Conservation (phyloP, 2,888 invertebrate species). For the Acronicta psi region DNA sequence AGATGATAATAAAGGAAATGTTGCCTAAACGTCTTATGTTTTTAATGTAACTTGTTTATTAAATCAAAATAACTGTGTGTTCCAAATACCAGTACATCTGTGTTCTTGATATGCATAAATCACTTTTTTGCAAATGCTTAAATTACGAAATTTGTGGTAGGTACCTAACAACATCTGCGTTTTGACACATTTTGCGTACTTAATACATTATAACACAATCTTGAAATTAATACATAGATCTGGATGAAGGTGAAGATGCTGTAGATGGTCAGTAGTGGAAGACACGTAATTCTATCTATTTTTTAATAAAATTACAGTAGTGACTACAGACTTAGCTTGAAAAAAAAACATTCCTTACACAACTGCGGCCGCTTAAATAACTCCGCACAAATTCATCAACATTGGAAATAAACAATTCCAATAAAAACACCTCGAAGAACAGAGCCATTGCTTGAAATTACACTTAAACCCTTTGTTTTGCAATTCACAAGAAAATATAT, state of each 20-base stretch:
- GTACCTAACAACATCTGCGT: too few relatives aligned
- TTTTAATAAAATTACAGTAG: neutral
- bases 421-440: slow-evolving; percentile 23
- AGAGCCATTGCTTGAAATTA: slow-evolving; percentile 32
- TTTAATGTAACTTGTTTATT: neutral
- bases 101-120: too few relatives aligned
- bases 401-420: slow-evolving; percentile 17
- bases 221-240: too few relatives aligned
- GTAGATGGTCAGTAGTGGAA: too few relatives aligned
- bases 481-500: slow-evolving; percentile 48
- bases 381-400: slow-evolving; percentile 9
- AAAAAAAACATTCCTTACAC: neutral
- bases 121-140: too few relatives aligned
- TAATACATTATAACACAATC: too few relatives aligned
- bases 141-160: too few relatives aligned
- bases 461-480: slow-evolving; percentile 52
- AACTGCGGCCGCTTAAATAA: neutral
- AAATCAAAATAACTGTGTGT: too few relatives aligned
- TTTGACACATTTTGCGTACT: too few relatives aligned
- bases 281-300: too few relatives aligned
- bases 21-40: slow-evolving; percentile 31
- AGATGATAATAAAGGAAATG: slow-evolving; percentile 31
- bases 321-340: neutral
- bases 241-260: too few relatives aligned
- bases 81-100: too few relatives aligned